These are phyloP conservation scores for Yoshiicerus persimilis DNA, from an alignment of 1,140 invertebrate genomes.

Conservation along the genomic window DNA sequence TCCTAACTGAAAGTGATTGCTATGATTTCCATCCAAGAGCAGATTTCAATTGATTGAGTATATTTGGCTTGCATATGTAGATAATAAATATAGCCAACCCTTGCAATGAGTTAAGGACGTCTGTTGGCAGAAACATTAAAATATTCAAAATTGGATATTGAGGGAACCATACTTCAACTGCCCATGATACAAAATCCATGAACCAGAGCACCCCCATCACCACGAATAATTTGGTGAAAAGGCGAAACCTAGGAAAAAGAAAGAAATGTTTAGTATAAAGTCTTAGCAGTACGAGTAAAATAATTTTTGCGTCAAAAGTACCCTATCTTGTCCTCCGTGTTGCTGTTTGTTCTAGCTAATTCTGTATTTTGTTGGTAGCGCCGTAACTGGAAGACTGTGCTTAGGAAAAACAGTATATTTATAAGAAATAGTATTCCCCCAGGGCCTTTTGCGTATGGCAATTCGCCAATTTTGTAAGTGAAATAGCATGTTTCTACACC, in stretches of 20 bases:
- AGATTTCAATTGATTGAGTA: not conserved
- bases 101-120: conserved; percentile 76
- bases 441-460: not conserved
- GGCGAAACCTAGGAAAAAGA: not conserved
- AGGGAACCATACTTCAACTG: conserved; percentile 50
- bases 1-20: not conserved
- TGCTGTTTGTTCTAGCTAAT: not conserved
- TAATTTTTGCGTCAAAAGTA: not conserved
- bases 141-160: conserved; percentile 45
- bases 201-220: conserved; percentile 74
- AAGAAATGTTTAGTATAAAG: not conserved
- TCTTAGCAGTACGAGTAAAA: not conserved
- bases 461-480: not conserved
- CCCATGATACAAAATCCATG: conserved; percentile 66
- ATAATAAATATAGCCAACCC: conserved; percentile 87
- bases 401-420: not conserved
- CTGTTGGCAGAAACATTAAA: conserved; percentile 50
- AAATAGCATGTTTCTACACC: not conserved
- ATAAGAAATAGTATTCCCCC: not conserved
- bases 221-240: conserved; percentile 69
- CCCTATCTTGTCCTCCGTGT: not conserved
- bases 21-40: not conserved
- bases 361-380: not conserved
- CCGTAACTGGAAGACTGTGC: not conserved
- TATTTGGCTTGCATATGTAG: conserved; percentile 68